Percentiles rank a stretch among this genome's conserved stretches.
These are phyloP conservation scores for Habroteleia sp. DNA, from an alignment of 2,888 invertebrate species.

Conservation along the genomic window DNA sequence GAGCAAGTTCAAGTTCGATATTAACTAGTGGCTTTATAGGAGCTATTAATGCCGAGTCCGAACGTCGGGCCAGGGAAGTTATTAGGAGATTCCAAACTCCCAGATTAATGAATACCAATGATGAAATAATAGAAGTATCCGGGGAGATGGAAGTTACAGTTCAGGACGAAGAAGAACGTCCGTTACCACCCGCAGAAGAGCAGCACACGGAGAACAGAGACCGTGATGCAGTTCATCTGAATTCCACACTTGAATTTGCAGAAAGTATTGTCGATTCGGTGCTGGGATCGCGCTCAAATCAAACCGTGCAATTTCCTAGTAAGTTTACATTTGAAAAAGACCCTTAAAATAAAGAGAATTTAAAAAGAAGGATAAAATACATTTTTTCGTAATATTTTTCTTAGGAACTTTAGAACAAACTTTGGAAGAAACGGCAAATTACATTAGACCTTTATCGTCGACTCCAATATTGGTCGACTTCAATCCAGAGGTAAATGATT, in stretches of 20 bases:
- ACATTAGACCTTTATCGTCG: conserved; percentile 59
- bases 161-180: conserved; percentile 76
- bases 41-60: conserved; percentile 63
- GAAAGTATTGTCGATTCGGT: conserved; percentile 81
- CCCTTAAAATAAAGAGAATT: no score
- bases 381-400: no score
- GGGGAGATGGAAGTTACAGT: conserved; percentile 79
- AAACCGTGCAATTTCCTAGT: conserved; percentile 72
- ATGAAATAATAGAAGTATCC: conserved; percentile 75
- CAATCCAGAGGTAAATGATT: conserved; percentile 69
- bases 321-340: conserved; percentile 25
- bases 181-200: conserved; percentile 71
- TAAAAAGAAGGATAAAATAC: no score
- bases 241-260: conserved; percentile 77
- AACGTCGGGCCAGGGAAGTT: conserved; percentile 72
- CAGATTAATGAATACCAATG: conserved; percentile 68
- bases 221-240: conserved; percentile 70
- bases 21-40: conserved; percentile 66
- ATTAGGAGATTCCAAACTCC: conserved; percentile 70
- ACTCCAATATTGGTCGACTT: conserved; percentile 69
- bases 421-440: conserved; percentile 59
- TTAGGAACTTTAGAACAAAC: conserved; percentile 48
- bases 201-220: conserved; percentile 69
- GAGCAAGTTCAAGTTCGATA: conserved; percentile 68
- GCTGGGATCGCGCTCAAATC: conserved; percentile 75